Evolutionary conservation across 2,797 vertebrate species (phyloP), one percentile per base, ranked within the genome.

Genomic region (Ctenochaetus hawaiiensis): DNA sequence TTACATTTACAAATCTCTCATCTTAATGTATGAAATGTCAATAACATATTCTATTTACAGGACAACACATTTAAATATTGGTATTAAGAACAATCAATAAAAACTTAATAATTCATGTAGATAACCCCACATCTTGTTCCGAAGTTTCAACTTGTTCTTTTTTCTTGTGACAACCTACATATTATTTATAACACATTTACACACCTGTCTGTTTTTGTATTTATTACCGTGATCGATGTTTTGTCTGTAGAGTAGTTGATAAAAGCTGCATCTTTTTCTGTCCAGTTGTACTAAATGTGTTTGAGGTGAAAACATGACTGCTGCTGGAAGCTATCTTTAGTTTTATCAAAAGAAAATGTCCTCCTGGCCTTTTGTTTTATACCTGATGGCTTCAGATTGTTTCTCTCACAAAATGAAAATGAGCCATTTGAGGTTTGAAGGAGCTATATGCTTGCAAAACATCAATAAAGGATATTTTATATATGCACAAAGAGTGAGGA

Each of bases 401-500:
- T 63, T 83, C 44, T 30, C 20, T 82, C 51, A 61, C 30, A 72
- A 47, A 74, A 78, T 20, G 23, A 77, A 65, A 69, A 82, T 18
- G 12, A 87, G 62, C 57, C 59, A 34, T 79, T 72, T 74, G 62
- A 86, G 66, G 57, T 58, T 67, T 67, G 60, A 69, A 52, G 72
- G 62, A 89, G 80, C 60, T 89, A 89, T 75, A 89, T 91, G 93
- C 90, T 91, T 93, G 91, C 92, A 91, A 51, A 93, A 90, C 90
- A 93, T 89, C 84, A 95, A 95, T 95, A 94, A 95, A 95, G 78
- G 73, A 92, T 93, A 93, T 94, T 94, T 94, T 95, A 91, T 92
- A 93, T 91, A 92, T 88, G 76, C 87, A 81, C 67, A 83, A 64
- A 58, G 37, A 60, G 26, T 43, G 48, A 49, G 44, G 30, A 63